Evolutionary conservation across 2,113 vertebrate genomes (phyloP), one percentile per base, ranked within the genome.

Genomic region (Poeciliopsis prolifica): DNA sequence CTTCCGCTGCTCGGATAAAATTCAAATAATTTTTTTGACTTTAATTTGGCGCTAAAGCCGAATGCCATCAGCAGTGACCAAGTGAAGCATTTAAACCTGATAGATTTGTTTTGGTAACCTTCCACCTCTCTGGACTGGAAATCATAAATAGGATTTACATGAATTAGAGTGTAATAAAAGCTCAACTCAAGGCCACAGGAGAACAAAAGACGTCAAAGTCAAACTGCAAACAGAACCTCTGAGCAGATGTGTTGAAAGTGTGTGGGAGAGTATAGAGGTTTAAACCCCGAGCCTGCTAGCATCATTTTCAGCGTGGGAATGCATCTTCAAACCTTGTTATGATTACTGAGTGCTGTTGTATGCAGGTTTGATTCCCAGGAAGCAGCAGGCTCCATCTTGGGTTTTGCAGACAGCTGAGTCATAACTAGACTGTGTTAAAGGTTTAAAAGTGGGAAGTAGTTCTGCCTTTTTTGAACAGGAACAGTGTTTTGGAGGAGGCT

Each of bases 51-150:
- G 22, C 90, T 87, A 87, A 66, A 75, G 58, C 60, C 66, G 14
- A 66, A 88, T 91, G 93, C 94, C 91, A 92, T 94, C 91, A 91
- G 74, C 75, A 48, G 88, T 86, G 89, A 93, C 90, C 92, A 91
- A 93, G 85, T 83, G 88, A 94, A 94, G 93, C 89, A 88, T 78
- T 80, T 31, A 9, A 72, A 76, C 65, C 61, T 31, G 63, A 86
- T 81, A 87, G 83, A 74, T 71, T 77, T 94, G 85, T 94, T 94
- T 88, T 94, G 83, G 14, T 89, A 93, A 94, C 92, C 89, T 91
- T 89, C 84, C 30, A 75, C 33, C 69, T 70, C 88, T 87, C 73
- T 58, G 77, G 82, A 86, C 80, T 72, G 80, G 79, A 76, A 81
- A 89, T 91, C 90, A 92, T 80, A 88, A 91, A 91, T 88, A 92